A percentile compares a stretch with the other conserved stretches of the same genome.
phyloP scores from a whole-genome alignment of 1,140 invertebrate species.

The Drosophila grimshawi region DNA sequence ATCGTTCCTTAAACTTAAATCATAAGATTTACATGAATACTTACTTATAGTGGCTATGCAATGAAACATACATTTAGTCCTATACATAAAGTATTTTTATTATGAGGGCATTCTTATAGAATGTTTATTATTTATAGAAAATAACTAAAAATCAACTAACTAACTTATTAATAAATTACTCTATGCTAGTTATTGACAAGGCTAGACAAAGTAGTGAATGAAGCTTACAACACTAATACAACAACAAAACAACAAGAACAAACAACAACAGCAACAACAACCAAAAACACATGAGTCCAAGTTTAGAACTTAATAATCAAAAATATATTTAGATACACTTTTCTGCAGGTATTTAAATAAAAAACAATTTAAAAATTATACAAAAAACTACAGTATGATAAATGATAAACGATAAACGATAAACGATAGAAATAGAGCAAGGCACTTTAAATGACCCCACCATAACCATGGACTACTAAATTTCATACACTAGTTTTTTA shows the following conservation, averaged over 20 bases:
- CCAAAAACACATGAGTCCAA: constrained; percentile 79
- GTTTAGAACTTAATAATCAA: constrained; percentile 83
- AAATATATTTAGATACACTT: constrained; percentile 83
- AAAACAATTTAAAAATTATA: constrained; percentile 35
- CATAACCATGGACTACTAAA: constrained; percentile 79
- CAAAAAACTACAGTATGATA: constrained; percentile 53
- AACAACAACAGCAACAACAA: constrained; percentile 52
- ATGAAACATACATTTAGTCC: constrained; percentile 58
- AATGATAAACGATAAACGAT: constrained; percentile 57
- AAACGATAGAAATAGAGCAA: constrained; percentile 57
- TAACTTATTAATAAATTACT: constrained; percentile 69
- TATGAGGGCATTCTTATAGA: constrained; percentile 75
- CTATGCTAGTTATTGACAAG: constrained; percentile 70
- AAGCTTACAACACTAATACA: constrained; percentile 75
- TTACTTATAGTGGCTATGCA: constrained; percentile 59
- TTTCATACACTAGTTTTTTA: constrained; percentile 76
- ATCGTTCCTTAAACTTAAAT: constrained; percentile 78
- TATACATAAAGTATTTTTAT: constrained; percentile 73
- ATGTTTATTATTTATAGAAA: constrained; percentile 67
- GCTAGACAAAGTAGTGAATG: constrained; percentile 76
- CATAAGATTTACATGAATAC: constrained; percentile 57
- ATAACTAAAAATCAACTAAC: constrained; percentile 60
- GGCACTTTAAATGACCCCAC: constrained; percentile 75
- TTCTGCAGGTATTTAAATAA: constrained; percentile 77
- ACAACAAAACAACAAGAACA: constrained; percentile 57